Conservation (phyloP, 2,113 vertebrate genomes). For the Hippoglossus stenolepis region DNA sequence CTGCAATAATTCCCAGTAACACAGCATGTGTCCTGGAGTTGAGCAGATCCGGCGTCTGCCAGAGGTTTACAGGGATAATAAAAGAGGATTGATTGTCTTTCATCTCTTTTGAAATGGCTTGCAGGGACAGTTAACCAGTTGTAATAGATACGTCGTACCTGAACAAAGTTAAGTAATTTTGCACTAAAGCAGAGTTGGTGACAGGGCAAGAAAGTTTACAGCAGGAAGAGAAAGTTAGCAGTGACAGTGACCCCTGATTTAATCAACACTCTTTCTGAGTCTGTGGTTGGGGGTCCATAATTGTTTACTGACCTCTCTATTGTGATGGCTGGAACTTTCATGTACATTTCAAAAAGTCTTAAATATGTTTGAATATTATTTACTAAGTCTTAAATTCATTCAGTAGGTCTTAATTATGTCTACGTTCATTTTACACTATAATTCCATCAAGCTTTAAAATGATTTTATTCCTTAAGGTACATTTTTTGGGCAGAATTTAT, state of each 20-base stretch:
- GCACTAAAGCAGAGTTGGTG: neutral
- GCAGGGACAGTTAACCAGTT: constrained; percentile 4
- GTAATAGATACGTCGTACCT: neutral
- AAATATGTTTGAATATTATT: too few species aligned
- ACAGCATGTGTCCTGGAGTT: neutral
- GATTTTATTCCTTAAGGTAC: too few species aligned
- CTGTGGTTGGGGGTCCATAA: too few species aligned
- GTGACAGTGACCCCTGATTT: neutral
- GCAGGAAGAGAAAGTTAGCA: neutral
- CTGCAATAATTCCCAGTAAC: neutral
- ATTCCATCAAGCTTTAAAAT: too few species aligned
- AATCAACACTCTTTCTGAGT: neutral
- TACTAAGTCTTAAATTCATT: too few species aligned
- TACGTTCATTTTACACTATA: too few species aligned
- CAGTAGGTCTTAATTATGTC: too few species aligned
- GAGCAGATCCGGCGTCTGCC: neutral
- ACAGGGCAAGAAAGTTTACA: neutral
- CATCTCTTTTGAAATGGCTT: constrained; percentile 3
- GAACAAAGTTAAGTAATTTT: constrained; percentile 1
- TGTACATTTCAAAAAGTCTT: too few species aligned
- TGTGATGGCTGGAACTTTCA: too few species aligned
- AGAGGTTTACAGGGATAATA: neutral
- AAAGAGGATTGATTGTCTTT: neutral
- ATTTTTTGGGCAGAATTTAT: too few species aligned
- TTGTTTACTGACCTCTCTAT: too few species aligned